Conservation (phyloP, 2,797 vertebrate species). For the Trematocara caparti region DNA sequence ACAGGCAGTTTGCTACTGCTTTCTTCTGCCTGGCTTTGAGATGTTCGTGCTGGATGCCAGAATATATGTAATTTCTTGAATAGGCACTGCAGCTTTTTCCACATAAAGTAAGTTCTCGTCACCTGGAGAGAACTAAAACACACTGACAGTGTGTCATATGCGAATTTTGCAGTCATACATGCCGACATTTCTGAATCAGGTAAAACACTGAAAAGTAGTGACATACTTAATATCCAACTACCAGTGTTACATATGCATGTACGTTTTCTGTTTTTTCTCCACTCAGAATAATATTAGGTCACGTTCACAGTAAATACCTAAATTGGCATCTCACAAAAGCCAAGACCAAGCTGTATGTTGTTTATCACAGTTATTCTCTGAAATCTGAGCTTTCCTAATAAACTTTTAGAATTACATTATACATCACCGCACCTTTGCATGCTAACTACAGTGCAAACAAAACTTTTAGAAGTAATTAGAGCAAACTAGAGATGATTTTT, state of each 20-base stretch:
- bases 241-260: neutral
- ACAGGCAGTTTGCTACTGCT: constrained; percentile 1
- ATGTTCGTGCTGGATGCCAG: neutral
- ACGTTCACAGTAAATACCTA: neutral
- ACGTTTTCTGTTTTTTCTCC: neutral
- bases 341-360: neutral
- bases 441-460: constrained; percentile 26
- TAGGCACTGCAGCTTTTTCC: neutral
- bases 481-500: constrained; percentile 62
- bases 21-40: constrained; percentile 26
- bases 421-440: neutral
- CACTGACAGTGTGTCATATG: neutral
- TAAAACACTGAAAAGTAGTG: neutral
- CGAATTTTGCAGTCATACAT: neutral
- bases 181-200: neutral
- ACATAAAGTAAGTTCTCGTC: neutral
- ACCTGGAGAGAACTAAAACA: neutral
- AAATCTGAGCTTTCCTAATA: neutral
- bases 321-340: neutral
- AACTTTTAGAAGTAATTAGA: constrained; percentile 73
- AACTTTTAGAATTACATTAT: neutral
- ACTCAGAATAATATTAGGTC: neutral
- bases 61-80: neutral
- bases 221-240: neutral
- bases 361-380: neutral